A percentile compares a stretch with the other conserved stretches of the same genome.
Conservation (phyloP, 2,888 invertebrate genomes). For the Maniola hyperantus region DNA sequence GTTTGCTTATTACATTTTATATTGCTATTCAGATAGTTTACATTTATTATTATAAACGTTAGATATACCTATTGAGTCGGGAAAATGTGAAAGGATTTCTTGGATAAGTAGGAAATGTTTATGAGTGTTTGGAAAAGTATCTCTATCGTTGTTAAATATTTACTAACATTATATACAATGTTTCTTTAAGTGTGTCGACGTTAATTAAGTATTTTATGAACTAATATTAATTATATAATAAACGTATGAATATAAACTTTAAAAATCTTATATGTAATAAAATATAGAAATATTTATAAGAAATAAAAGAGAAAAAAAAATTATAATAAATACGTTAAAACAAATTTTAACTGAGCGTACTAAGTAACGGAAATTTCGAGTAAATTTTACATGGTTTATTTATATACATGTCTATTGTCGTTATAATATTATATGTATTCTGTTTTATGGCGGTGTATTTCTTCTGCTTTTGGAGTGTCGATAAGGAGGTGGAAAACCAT, state of each 20-base stretch:
- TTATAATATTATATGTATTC: slow-evolving; percentile 29
- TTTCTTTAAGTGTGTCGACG: slow-evolving; percentile 62
- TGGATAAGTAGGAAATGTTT: slow-evolving; percentile 53
- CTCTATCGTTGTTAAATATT: slow-evolving; percentile 74
- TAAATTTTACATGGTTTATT: slow-evolving; percentile 39
- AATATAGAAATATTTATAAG: slow-evolving; percentile 27
- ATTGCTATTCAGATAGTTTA: slow-evolving; percentile 54
- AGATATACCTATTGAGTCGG: slow-evolving; percentile 51
- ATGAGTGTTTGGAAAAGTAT: slow-evolving; percentile 62
- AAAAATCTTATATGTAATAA: slow-evolving; percentile 23
- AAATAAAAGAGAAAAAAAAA: slow-evolving; percentile 14
- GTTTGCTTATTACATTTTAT: slow-evolving; percentile 57
- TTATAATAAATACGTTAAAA: slow-evolving; percentile 17
- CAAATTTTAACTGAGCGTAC: slow-evolving; percentile 22
- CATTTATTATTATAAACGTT: slow-evolving; percentile 39
- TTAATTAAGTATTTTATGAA: slow-evolving; percentile 47
- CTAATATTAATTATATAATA: slow-evolving; percentile 26
- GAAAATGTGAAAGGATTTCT: slow-evolving; percentile 49
- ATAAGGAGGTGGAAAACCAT: slow-evolving; percentile 16
- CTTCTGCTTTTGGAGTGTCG: slow-evolving; percentile 12
- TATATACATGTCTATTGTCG: slow-evolving; percentile 32
- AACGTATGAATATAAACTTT: slow-evolving; percentile 27
- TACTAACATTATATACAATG: slow-evolving; percentile 60
- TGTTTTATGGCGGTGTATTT: slow-evolving; percentile 24
- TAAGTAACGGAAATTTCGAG: slow-evolving; percentile 32